phyloP scores from a whole-genome alignment of 2,888 invertebrate species.

The Tetanocera ferruginea region DNA sequence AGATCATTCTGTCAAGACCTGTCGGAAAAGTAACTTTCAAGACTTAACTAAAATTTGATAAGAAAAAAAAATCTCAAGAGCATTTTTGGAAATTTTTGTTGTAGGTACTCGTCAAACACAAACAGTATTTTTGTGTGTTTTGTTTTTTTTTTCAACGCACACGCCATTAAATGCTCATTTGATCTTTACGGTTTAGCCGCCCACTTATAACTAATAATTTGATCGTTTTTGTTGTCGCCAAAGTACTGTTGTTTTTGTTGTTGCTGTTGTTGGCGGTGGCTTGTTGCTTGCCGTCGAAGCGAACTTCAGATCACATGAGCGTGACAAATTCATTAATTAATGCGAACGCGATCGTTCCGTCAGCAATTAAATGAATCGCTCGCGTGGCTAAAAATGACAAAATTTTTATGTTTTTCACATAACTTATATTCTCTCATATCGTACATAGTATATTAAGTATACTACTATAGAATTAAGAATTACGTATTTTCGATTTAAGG shows the following conservation, averaged over 20 bases:
- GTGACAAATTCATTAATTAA: slow-evolving; percentile 52
- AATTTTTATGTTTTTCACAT: not conserved
- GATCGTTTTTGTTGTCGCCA: not conserved
- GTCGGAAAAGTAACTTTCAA: no score
- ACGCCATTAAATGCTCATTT: not conserved
- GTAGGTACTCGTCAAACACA: not conserved
- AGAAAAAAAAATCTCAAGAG: no score
- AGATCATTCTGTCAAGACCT: no score
- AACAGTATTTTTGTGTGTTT: not conserved
- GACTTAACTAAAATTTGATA: no score
- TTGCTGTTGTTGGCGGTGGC: not conserved
- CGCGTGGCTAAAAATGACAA: slow-evolving; percentile 46
- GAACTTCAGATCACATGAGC: slow-evolving; percentile 60
- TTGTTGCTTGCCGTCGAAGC: slow-evolving; percentile 20
- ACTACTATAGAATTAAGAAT: no score
- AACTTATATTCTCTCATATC: no score
- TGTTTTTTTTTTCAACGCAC: not conserved
- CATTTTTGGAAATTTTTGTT: no score
- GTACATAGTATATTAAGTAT: no score
- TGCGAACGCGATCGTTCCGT: slow-evolving; percentile 15
- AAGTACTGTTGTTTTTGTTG: not conserved
- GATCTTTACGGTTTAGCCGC: slow-evolving; percentile 13
- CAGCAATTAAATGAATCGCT: slow-evolving; percentile 36
- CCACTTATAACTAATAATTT: not conserved
- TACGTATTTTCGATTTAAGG: no score